Evolutionary conservation across 1,140 invertebrate genomes (phyloP), one percentile per base, ranked within the genome.

Genomic region (Cydia amplana): DNA sequence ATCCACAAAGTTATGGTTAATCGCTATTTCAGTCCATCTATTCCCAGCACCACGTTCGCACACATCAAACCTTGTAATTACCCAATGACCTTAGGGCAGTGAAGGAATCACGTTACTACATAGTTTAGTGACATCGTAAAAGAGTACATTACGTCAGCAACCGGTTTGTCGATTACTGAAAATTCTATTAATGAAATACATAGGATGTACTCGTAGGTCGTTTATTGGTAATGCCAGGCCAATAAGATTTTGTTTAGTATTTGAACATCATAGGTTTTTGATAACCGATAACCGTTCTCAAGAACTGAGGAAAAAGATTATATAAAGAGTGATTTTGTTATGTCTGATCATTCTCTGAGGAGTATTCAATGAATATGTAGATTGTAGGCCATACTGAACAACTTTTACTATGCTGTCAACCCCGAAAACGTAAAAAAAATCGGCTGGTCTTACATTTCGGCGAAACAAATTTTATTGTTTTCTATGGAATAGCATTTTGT

Each of bases 11-110:
- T 36, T 70, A 70, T 12, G n/a, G 65, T 40, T 43, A 70, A 40
- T 20, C 14, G 32, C 32, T 70, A 70, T 70, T 70, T 70, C 32
- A 32, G 65, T 70, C 5, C 4, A 9, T 32, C 65, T 70, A 70
- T 70, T 70, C 65, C 65, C 32, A 40, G 65, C 32, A 51, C n/a
- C 49, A n/a, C n/a, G 49, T 51, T 46, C 43, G 43, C 43, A 32
- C 28, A 32, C 65, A 70, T 70, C 2, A 70, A 70, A 67, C 64
- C 64, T 70, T 70, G 65, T 70, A 70, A 70, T 70, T 70, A 70
- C 65, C 32, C 25, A 14, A 28, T 67, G 64, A 67, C 64, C 64
- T 67, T 67, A 67, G 64, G 64, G 64, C 64, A 70, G 65, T n/a
- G 6, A 60, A 60, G 55, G 64, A 18, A 36, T 36, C 65, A 40